A percentile compares a stretch with the other conserved stretches of the same genome.
phyloP scores from a whole-genome alignment of 2,888 invertebrate genomes.

The Temnothorax unifasciatus region DNA sequence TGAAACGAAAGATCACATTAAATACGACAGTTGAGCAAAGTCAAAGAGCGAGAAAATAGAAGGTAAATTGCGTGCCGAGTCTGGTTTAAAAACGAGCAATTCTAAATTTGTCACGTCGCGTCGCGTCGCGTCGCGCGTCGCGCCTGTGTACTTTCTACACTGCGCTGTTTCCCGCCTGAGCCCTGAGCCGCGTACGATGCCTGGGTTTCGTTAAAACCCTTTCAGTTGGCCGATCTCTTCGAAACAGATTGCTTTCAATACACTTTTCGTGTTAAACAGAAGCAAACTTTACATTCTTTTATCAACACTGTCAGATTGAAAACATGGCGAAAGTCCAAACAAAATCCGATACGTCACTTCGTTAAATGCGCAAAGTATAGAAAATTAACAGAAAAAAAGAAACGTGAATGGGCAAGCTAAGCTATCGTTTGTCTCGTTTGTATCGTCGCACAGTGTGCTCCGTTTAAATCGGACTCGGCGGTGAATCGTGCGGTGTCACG shows the following conservation, averaged over 20 bases:
- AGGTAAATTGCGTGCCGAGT: background rate
- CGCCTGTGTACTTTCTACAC: constrained; percentile 9
- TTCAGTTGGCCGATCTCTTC: background rate
- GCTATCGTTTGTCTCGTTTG: background rate
- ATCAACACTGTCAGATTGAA: background rate
- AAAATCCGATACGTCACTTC: background rate
- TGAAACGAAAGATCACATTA: background rate
- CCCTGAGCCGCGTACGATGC: background rate
- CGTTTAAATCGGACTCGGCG: background rate
- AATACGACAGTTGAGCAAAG: background rate
- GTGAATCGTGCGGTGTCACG: background rate
- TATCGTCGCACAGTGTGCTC: background rate
- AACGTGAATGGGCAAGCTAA: background rate
- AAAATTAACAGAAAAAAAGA: background rate
- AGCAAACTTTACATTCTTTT: background rate
- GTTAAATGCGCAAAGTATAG: background rate
- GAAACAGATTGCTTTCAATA: too few species aligned
- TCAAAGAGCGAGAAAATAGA: background rate
- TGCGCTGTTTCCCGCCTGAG: background rate
- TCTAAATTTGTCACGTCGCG: constrained; percentile 22
- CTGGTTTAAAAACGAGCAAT: constrained; percentile 13
- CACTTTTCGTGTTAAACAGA: background rate
- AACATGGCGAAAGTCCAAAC: background rate
- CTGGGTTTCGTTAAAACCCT: background rate
- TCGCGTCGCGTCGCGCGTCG: background rate